Evolutionary conservation across 2,888 invertebrate species (phyloP), one percentile per base, ranked within the genome.

Genomic region (Hypomecis punctinalis): DNA sequence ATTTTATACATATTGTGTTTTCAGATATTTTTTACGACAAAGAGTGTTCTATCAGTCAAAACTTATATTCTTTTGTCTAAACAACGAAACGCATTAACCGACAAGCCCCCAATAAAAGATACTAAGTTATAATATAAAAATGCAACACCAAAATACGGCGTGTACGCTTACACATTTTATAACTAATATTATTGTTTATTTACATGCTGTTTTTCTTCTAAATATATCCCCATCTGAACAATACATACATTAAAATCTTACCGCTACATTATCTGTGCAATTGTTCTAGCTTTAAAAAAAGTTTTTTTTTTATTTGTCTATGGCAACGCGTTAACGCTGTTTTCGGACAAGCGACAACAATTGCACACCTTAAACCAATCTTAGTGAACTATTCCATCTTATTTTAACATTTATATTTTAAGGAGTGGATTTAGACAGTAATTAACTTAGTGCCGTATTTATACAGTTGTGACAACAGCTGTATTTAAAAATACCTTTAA

Each of bases 151-250:
- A 79, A 79, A 62, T 48, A 80, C 77, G 85, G 85, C 82, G 84
- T 72, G 73, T 78, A 73, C 65, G 78, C 77, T 82, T 82, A 72
- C 58, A 68, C 64, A 66, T 66, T 69, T 65, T 59, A 42, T 70
- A 72, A 66, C 68, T 68, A 69, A 66, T 86, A 81, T 83, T 84
- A 84, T 75, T 77, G 80, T 88, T 42, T 91, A 91, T 91, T 90
- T 91, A 92, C 92, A 91, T 84, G 86, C 82, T 85, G 88, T 87
- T 61, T 23, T 89, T 87, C 91, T 90, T 90, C 91, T 90, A 90
- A 91, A 93, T 92, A 93, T 92, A 91, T 91, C 88, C 90, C 91
- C 92, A 91, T 92, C 92, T 91, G 92, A 93, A 93, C 90, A 92
- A 91, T 91, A 92, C 90, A 88, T 88, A 88, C 89, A 88, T 89